Conservation (phyloP, 2,797 vertebrate genomes). For the Darevskia mixta region DNA sequence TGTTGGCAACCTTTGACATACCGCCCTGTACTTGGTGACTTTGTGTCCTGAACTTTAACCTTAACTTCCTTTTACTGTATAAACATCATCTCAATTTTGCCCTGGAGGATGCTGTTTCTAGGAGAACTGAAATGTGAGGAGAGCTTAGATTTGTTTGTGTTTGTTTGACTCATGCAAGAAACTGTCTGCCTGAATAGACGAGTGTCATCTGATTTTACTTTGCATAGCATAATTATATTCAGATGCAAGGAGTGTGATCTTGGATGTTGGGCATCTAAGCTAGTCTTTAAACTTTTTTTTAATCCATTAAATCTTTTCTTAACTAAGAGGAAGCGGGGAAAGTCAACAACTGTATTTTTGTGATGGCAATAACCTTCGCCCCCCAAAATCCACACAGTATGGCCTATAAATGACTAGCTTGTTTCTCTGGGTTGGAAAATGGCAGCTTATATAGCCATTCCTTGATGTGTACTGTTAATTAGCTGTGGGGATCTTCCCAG, state of each 20-base stretch:
- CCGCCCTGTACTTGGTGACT: constrained; percentile 31
- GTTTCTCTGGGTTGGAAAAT: constrained; percentile 47
- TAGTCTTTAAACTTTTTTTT: constrained; percentile 54
- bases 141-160: constrained; percentile 65
- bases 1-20: constrained; percentile 55
- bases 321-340: constrained; percentile 54
- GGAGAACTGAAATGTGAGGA: constrained; percentile 43
- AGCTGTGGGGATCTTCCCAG: constrained; percentile 53
- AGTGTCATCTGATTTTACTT: constrained; percentile 60
- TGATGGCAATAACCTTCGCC: constrained; percentile 36
- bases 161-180: constrained; percentile 66
- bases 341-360: constrained; percentile 45
- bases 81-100: constrained; percentile 45
- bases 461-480: constrained; percentile 40
- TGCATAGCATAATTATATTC: constrained; percentile 69
- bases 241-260: constrained; percentile 58
- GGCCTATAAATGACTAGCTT: constrained; percentile 49
- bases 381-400: constrained; percentile 20
- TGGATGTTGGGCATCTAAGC: constrained; percentile 25
- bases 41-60: constrained; percentile 61
- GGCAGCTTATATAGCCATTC: constrained; percentile 57
- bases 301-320: constrained; percentile 53
- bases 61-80: constrained; percentile 49
- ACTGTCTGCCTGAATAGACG: constrained; percentile 63
- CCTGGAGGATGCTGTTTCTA: constrained; percentile 51